Evolutionary conservation across 2,888 invertebrate species (phyloP).

Genomic region (Nasonia oneida): DNA sequence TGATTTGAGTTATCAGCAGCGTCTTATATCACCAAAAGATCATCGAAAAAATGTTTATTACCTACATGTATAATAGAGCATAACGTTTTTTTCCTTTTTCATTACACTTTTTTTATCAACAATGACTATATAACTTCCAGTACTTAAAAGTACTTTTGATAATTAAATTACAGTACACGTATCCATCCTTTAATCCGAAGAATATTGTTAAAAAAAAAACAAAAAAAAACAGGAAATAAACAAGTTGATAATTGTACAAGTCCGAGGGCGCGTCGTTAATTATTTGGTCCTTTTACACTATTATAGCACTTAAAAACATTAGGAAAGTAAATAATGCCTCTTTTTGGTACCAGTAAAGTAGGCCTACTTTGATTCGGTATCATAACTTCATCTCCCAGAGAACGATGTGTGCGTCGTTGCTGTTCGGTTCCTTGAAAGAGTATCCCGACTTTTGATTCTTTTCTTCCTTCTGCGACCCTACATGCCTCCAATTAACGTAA

Average conservation of each 20-base stretch:
- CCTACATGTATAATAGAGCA: slow-evolving; percentile 43
- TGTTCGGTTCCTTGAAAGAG: slow-evolving; percentile 85
- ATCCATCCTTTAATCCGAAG: slow-evolving; percentile 52
- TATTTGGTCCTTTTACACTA: slow-evolving; percentile 63
- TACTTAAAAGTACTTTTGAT: slow-evolving; percentile 50
- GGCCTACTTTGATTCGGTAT: slow-evolving; percentile 71
- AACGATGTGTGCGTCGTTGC: slow-evolving; percentile 92
- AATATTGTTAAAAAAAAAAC: not conserved
- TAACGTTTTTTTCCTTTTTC: slow-evolving; percentile 55
- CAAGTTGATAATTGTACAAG: slow-evolving; percentile 41
- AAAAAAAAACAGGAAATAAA: slow-evolving; percentile 31
- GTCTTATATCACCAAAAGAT: slow-evolving; percentile 29
- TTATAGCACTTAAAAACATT: slow-evolving; percentile 62
- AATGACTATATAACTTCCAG: slow-evolving; percentile 55
- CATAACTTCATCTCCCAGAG: slow-evolving; percentile 94
- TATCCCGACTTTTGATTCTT: slow-evolving; percentile 74
- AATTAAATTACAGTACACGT: slow-evolving; percentile 62
- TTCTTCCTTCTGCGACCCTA: slow-evolving; percentile 81
- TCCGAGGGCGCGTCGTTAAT: slow-evolving; percentile 52
- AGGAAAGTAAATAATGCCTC: slow-evolving; percentile 65
- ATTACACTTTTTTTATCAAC: slow-evolving; percentile 52
- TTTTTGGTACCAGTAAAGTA: slow-evolving; percentile 63
- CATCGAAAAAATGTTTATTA: slow-evolving; percentile 42
- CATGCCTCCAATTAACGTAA: slow-evolving; percentile 92
- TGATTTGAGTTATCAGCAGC: slow-evolving; percentile 38